Evolutionary conservation across 2,888 invertebrate species (phyloP).

Genomic region (Fabriciana adippe): DNA sequence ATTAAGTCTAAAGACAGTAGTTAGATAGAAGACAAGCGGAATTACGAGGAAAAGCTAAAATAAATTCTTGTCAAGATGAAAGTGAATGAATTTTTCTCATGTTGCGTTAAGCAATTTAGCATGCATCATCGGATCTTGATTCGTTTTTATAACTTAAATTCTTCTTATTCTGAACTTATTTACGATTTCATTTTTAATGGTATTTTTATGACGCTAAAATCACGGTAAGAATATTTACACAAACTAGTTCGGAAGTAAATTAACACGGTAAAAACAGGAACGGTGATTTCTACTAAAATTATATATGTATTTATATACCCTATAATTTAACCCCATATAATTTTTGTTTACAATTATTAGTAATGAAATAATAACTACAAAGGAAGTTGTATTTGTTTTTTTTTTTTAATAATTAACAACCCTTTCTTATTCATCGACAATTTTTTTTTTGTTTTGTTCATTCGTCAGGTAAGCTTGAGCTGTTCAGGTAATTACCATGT

Average conservation of each 20-base stretch:
- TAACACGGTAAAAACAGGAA: no score
- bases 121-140: conserved; percentile 46
- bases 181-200: conserved; percentile 17
- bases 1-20: neutral
- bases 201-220: conserved; percentile 1
- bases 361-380: neutral
- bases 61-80: conserved; percentile 38
- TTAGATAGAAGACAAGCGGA: neutral
- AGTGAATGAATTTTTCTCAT: conserved; percentile 44
- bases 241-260: no score
- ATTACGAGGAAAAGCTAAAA: conserved; percentile 3
- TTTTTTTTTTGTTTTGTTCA: conserved; percentile 10
- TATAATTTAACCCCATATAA: no score
- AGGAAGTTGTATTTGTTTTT: neutral
- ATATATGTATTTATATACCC: no score
- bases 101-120: conserved; percentile 46
- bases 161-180: neutral
- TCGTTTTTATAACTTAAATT: conserved; percentile 39
- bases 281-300: no score
- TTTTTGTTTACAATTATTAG: no score
- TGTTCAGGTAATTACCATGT: conserved; percentile 9
- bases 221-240: no score
- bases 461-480: conserved; percentile 2
- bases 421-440: conserved; percentile 9
- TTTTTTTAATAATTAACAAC: conserved; percentile 10